Base-by-base conservation (phyloP, 1,140 invertebrate species). In the Sipha flava region DNA sequence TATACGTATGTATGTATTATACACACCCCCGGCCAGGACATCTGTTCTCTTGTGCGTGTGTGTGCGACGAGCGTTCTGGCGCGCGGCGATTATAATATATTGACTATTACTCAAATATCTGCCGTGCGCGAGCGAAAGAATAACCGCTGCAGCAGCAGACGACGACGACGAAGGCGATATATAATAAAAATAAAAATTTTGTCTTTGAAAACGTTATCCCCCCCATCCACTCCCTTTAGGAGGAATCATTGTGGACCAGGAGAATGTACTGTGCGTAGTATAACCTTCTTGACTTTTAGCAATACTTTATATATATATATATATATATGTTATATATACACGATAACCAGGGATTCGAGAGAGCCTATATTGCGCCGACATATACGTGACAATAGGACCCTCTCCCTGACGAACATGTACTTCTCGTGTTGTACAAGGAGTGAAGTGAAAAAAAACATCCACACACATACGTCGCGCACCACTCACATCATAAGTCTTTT, bases 71-170 rank as follows among this genome's bases (percentile, higher is more conserved):
- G 5, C 3, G 26, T 52, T 52, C 47, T 47, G 21, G 1, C 66
- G 43, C 23, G 10, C 10, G 3, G 12, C 64, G 64, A 66, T 66
- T 40, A 43, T 43, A 77, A 77, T 77, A 77, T 57, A 77, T 77
- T 34, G 73, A 54, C 49, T 59, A 77, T 77, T 77, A 77, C 73
- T 77, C 73, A 59, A 77, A 77, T 52, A 52, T 52, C 70, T 34
- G 49, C n/a, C 2, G 21, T 31, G 29, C 4, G 47, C 31, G 49
- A 21, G 23, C 43, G 47, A 9, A 6, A 62, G 31, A 47, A 47
- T 47, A 16, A n/a, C n/a, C n/a, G n/a, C n/a, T n/a, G 34, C 40
- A 43, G 43, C 6, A 66, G 10, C 59, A 62, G n/a, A 73, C 47
- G 29, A 12, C 26, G 43, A 45, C 9, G 45, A 47, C 45, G 45